Conservation (phyloP, 64 coral and sea anemone genomes). For the Acropora tenuis region DNA sequence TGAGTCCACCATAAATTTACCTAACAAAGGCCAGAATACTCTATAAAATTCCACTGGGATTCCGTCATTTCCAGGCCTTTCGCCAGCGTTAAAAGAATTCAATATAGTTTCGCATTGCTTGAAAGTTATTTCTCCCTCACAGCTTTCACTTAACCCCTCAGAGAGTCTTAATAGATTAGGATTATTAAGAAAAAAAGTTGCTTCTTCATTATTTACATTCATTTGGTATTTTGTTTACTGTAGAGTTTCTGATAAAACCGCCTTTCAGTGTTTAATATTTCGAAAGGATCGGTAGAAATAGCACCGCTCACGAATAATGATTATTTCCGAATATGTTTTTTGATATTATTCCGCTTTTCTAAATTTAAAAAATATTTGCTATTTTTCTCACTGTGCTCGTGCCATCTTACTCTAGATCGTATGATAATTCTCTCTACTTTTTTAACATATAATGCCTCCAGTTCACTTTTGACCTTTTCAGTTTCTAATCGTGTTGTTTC, state of each 20-base stretch:
- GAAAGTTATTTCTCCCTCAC: slow-evolving; percentile 21
- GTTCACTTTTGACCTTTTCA: slow-evolving; percentile 5
- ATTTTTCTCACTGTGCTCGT: too few species aligned
- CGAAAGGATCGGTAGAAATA: slow-evolving; percentile 17
- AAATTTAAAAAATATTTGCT: too few species aligned
- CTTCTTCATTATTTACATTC: slow-evolving; percentile 16
- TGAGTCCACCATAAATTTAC: too few species aligned
- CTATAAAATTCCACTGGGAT: too few species aligned
- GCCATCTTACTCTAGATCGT: too few species aligned
- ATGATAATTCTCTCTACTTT: slow-evolving; percentile 20
- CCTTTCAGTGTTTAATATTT: too few species aligned
- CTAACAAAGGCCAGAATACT: too few species aligned
- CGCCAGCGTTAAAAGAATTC: too few species aligned
- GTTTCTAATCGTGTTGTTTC: too few species aligned
- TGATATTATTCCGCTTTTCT: too few species aligned
- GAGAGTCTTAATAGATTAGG: neutral
- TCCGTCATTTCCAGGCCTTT: too few species aligned
- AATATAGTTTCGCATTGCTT: too few species aligned
- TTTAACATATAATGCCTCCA: slow-evolving; percentile 8
- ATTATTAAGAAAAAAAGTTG: slow-evolving; percentile 15
- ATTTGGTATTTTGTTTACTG: slow-evolving; percentile 21
- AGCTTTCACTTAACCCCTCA: slow-evolving; percentile 20
- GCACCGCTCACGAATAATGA: slow-evolving; percentile 13
- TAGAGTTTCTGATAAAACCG: slow-evolving; percentile 8
- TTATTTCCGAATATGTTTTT: neutral